Base-by-base conservation (phyloP, 2,113 vertebrate genomes). In the Seriola rivoliana region DNA sequence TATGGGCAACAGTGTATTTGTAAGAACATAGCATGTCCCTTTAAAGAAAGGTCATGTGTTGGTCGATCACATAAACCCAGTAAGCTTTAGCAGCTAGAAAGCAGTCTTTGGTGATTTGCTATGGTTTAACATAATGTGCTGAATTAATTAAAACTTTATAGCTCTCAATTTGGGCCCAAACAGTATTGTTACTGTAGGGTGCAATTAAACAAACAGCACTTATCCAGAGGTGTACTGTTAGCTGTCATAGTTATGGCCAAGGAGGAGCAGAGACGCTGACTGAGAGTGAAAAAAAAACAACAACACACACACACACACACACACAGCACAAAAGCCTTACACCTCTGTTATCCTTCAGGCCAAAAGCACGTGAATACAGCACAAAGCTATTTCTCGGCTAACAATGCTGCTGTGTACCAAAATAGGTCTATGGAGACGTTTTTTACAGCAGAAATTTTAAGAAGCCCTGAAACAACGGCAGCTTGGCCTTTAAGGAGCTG, bases 131-230 rank as follows among this genome's bases (percentile, higher is more conserved):
- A 38, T 57, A 71, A 86, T 36, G 58, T 74, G 64, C 44, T 57
- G 34, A 64, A 71, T 79, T 65, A 80, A 85, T 89, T 78, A 62
- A 42, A 80, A n/a, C 52, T 78, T 85, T 72, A 80, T 44, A n/a
- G 75, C 36, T 64, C 68, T 68, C 64, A 75, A 19, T 78, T 78
- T 62, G 36, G 34, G 55, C 46, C 29, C 38, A 21, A 50, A 71
- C 66, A 32, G 44, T 65, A 81, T 69, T 4, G 50, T 72, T 65
- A 57, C 62, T 76, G 60, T 23, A 8, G 38, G 62, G 46, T 23
- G 25, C 75, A 74, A 64, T 81, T 50, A 85, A 75, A 88, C 62
- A 81, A 81, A 77, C 36, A 63, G 80, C 46, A 36, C 29, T 72
- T 48, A 80, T 75, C 44, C 76, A 74, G 84, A 86, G 76, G 63